Base-by-base conservation (phyloP, 2,113 vertebrate species). In the Syngnathus typhle region DNA sequence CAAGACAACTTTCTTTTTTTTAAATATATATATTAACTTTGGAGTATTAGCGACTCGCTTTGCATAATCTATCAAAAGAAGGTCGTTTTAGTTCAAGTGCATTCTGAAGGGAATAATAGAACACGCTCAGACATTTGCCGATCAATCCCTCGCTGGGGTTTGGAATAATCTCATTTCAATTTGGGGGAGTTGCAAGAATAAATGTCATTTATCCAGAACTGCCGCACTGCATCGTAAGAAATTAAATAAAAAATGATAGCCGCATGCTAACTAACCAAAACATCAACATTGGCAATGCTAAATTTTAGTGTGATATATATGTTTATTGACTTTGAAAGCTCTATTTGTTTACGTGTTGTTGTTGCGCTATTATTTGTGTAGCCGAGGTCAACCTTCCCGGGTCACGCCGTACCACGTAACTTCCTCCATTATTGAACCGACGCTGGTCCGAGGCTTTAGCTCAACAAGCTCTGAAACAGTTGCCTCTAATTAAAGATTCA, bases 401-500 rank as follows among this genome's bases (percentile, higher is more conserved):
- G 82, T 87, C 84, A 84, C 61, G 72, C 78, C 74, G 69, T 47
- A 36, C 39, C 65, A 77, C 69, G 68, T 74, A 75, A 77, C 61
- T 12, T 72, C 59, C 19, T 89, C 54, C 84, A 88, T 89, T 73
- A 90, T 89, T 88, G 56, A 90, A 43, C 69, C 64, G 1, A 58
- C 61, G 56, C 79, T 80, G 59, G 10, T 74, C 10, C 62, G 75
- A 82, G 74, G 65, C 44, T 82, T 79, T 52, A 58, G 2, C 0
- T 79, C 56, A 59, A 73, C 70, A 75, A 78, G 69, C 67, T 73
- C 70, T 70, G 68, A 74, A 80, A 84, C 79, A 68, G 70, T 81
- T 86, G 75, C 62, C 70, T 69, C 67, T 70, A 69, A 82, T 90
- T 73, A 89, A 88, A 88, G 68, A 90, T 90, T 81, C 81, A 89